These are phyloP conservation scores for Phortica variegata DNA, from an alignment of 1,140 invertebrate genomes.

Conservation along the genomic window DNA sequence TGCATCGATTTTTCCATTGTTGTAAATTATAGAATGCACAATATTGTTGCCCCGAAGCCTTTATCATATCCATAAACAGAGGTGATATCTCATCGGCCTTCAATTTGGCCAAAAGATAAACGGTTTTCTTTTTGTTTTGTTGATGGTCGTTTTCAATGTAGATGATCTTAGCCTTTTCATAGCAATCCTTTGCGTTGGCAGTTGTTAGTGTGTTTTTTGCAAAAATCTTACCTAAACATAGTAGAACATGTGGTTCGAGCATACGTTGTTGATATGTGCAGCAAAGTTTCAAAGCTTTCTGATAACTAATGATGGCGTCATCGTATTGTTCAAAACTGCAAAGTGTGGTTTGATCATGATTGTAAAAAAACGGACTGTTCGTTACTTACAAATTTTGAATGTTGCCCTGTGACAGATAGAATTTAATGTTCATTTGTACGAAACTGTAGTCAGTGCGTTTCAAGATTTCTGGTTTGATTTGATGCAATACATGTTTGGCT, in stretches of 20 bases:
- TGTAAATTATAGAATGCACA: conserved; percentile 45
- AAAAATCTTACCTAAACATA: conserved; percentile 39
- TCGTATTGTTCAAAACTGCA: conserved; percentile 25
- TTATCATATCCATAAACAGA: conserved; percentile 46
- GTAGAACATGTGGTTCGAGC: conserved; percentile 31
- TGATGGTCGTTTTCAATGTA: conserved; percentile 44
- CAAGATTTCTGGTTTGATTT: conserved; percentile 28
- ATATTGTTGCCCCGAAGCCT: conserved; percentile 26
- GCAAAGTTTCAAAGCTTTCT: conserved; percentile 28
- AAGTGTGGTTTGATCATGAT: neutral
- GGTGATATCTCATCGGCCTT: conserved; percentile 46
- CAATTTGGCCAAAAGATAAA: conserved; percentile 41
- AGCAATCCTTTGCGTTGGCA: conserved; percentile 36
- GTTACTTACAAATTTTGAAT: neutral
- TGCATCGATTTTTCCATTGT: conserved; percentile 48
- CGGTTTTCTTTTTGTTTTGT: conserved; percentile 34
- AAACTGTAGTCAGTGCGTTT: conserved; percentile 32
- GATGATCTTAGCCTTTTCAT: conserved; percentile 39
- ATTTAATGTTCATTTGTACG: conserved; percentile 40
- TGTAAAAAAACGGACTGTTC: conserved; percentile 17
- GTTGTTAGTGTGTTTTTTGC: conserved; percentile 28
- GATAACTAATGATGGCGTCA: conserved; percentile 30
- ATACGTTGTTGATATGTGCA: conserved; percentile 20
- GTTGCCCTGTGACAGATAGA: conserved; percentile 24
- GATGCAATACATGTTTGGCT: conserved; percentile 35